Evolutionary conservation across 2,113 vertebrate genomes (phyloP), one percentile per base, ranked within the genome.

Genomic region (Laticauda colubrina): DNA sequence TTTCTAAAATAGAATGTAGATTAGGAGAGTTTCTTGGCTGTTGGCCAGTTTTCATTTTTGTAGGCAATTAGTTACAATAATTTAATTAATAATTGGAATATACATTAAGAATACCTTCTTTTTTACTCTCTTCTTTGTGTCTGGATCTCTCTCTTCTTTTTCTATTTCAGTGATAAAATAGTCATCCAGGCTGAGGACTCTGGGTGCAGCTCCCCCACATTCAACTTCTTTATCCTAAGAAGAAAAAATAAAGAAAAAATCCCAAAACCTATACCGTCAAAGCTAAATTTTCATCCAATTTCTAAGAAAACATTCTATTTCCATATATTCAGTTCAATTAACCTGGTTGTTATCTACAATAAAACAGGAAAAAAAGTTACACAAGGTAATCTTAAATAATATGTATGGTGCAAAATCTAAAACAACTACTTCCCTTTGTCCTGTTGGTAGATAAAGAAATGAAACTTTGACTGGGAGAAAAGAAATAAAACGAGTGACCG

Each of bases 141-240:
- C 99, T 88, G 99, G 99, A 94, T 99, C 99, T 97, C 98, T 99
- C 96, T 98, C 97, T 85, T 98, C 97, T 96, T 99, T 99, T 94
- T 99, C 99, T 53, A 99, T 98, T 97, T 99, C 99, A 3, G 98
- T 99, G 97, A 99, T 99, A 95, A 99, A 99, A 95, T 99, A 99
- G 95, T 99, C 99, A 94, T 99, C 99, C 93, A 99, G 96, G 95
- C 99, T 99, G 89, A 99, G 98, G 91, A 99, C 99, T 96, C 99
- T 98, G 56, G 99, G 99, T 89, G 99, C 99, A 85, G 99, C 98
- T 90, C 99, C 99, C 89, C 99, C 99, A 97, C 98, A 99, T 88
- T 99, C 99, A 29, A 99, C 99, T 95, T 99, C 99, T 59, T 99
- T 99, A 97, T 99, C 99, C 99, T 99, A 94, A 34, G 56, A 96